Percentiles rank a stretch among this genome's conserved stretches.
These are phyloP conservation scores for Rhinophrynus dorsalis DNA, from an alignment of 2,797 vertebrate genomes.

Conservation along the genomic window DNA sequence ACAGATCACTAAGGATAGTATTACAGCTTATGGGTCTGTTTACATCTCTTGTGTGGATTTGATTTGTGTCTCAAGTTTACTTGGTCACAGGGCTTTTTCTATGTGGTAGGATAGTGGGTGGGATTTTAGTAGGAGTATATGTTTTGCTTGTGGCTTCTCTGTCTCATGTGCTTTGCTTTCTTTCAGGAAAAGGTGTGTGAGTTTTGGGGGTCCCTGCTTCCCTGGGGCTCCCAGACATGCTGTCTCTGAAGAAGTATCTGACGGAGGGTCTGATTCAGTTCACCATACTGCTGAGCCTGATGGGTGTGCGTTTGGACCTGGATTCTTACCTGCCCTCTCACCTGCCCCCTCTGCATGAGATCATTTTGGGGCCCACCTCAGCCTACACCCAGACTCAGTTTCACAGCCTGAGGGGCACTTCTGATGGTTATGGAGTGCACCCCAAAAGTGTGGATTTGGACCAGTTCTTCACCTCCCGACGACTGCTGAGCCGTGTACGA, in stretches of 20 bases:
- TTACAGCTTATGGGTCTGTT: too few relatives aligned
- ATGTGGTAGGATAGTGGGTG: neutral
- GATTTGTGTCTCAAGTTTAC: too few relatives aligned
- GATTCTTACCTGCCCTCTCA: slow-evolving; percentile 94
- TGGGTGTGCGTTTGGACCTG: slow-evolving; percentile 96
- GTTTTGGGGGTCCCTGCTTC: slow-evolving; percentile 41
- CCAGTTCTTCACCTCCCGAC: slow-evolving; percentile 88
- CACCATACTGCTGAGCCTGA: slow-evolving; percentile 98
- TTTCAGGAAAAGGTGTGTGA: slow-evolving; percentile 6
- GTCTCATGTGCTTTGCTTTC: neutral
- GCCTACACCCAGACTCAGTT: slow-evolving; percentile 98
- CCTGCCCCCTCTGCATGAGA: slow-evolving; percentile 93
- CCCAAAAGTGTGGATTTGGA: slow-evolving; percentile 97
- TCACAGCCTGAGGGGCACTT: slow-evolving; percentile 94
- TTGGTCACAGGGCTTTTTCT: too few relatives aligned
- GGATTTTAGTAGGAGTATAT: neutral
- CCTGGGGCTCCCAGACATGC: slow-evolving; percentile 85
- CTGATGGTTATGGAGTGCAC: slow-evolving; percentile 97
- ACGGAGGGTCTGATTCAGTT: slow-evolving; percentile 99
- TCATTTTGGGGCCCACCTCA: slow-evolving; percentile 97
- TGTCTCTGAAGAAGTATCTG: slow-evolving; percentile 99
- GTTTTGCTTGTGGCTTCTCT: neutral
- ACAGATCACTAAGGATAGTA: too few relatives aligned
- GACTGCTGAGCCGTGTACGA: slow-evolving; percentile 92
- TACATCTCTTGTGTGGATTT: too few relatives aligned